Percentiles rank a stretch among this genome's conserved stretches.
Conservation (phyloP, 2,797 vertebrate species). For the Odontamblyopus rebecca region DNA sequence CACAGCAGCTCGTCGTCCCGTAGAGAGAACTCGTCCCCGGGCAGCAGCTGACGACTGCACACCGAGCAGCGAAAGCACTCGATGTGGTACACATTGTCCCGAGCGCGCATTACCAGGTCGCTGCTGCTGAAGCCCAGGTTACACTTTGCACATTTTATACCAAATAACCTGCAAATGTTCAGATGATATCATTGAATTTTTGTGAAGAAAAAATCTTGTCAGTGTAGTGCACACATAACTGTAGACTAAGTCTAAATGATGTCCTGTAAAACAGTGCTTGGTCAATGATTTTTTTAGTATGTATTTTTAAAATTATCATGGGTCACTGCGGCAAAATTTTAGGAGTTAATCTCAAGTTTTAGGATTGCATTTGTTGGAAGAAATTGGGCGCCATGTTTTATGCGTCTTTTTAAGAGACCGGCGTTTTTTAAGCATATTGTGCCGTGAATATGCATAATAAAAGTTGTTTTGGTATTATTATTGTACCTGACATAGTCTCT, state of each 20-base stretch:
- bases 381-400: slow-evolving; percentile 1
- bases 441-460: neutral
- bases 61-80: slow-evolving; percentile 93
- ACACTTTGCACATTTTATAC: slow-evolving; percentile 91
- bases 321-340: neutral
- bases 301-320: neutral
- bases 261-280: neutral
- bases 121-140: slow-evolving; percentile 88
- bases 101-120: slow-evolving; percentile 91
- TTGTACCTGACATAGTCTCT: slow-evolving; percentile 93
- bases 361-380: neutral
- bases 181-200: neutral
- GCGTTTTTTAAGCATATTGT: neutral
- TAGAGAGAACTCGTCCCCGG: slow-evolving; percentile 92
- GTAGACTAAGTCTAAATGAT: neutral
- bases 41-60: slow-evolving; percentile 90
- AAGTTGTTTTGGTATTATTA: neutral
- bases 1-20: slow-evolving; percentile 89
- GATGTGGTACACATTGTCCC: slow-evolving; percentile 90
- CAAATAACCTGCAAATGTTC: slow-evolving; percentile 83
- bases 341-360: neutral
- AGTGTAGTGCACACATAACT: neutral
- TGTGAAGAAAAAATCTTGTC: neutral
- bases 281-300: neutral
- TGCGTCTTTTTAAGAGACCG: neutral